Base-by-base conservation (phyloP, 2,888 invertebrate genomes). In the Scaptomyza parva region DNA sequence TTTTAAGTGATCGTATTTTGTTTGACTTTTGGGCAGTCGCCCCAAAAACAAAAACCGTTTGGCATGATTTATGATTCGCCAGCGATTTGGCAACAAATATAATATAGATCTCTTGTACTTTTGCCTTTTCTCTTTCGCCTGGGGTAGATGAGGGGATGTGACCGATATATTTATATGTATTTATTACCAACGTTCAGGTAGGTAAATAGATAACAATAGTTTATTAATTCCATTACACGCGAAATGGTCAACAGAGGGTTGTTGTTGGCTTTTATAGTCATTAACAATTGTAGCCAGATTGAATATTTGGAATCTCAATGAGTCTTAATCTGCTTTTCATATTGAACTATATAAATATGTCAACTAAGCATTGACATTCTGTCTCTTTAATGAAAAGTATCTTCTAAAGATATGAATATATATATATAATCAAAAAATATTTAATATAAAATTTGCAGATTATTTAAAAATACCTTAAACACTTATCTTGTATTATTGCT, bases 1-100 rank as follows among this genome's bases (percentile, higher is more conserved):
- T 84, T 84, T 87, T 85, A 84, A 87, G 81, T 89, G 88, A 83
- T 87, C 89, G 81, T 78, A 78, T 86, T 88, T 74, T 85, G 75
- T 70, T 76, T 71, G 83, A 86, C 71, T 87, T 72, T 78, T 70
- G 75, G 81, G n/a, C n/a, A 85, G 70, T 79, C 80, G 85, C 68
- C 83, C 82, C 76, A 69, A 72, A 76, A 70, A 61, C 63, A 39
- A 72, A 76, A 70, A 61, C 63, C 35, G 60, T 83, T 83, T 81
- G 72, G 70, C 85, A 86, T 83, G 83, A 83, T 86, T 83, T 86
- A 83, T 87, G 87, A 69, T 54, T 17, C 9, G 59, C 74, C 37
- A n/a, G n/a, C 80, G 63, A 77, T 77, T 80, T 77, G 69, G 59
- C 74, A 80, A 71, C 80, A 17, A 4, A 37, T 9, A 50, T 54